A percentile compares a stretch with the other conserved stretches of the same genome.
These are phyloP conservation scores for Sebastes iracundus DNA, from an alignment of 2,797 vertebrate genomes.

Conservation along the genomic window DNA sequence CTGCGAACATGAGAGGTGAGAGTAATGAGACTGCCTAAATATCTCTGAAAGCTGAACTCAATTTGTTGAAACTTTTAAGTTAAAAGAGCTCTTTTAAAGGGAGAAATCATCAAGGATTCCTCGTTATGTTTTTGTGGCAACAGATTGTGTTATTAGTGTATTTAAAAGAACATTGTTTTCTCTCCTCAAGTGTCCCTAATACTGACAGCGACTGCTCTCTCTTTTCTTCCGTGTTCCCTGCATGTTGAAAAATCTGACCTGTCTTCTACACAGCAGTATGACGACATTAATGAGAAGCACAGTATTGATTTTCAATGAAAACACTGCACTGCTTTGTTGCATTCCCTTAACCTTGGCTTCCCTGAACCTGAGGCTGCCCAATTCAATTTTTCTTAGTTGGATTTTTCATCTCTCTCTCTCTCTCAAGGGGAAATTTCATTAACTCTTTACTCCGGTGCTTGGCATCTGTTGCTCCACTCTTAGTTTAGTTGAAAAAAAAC, in stretches of 20 bases:
- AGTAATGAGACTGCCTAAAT: slow-evolving; percentile 34
- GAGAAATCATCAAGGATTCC: neutral
- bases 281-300: slow-evolving; percentile 73
- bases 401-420: slow-evolving; percentile 50
- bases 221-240: slow-evolving; percentile 14
- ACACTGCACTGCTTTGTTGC: slow-evolving; percentile 68
- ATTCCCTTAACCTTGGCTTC: slow-evolving; percentile 77
- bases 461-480: slow-evolving; percentile 51
- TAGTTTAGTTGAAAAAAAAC: slow-evolving; percentile 1
- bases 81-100: slow-evolving; percentile 3
- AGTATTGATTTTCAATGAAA: slow-evolving; percentile 79
- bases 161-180: neutral
- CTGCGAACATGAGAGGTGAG: slow-evolving; percentile 23
- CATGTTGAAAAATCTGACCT: slow-evolving; percentile 49
- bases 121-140: neutral
- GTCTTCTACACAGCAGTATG: slow-evolving; percentile 47
- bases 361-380: slow-evolving; percentile 58
- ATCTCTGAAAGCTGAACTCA: neutral
- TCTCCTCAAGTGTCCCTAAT: neutral
- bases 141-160: neutral
- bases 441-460: slow-evolving; percentile 53
- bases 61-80: slow-evolving; percentile 11
- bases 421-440: slow-evolving; percentile 65
- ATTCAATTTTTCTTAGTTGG: slow-evolving; percentile 66
- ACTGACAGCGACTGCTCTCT: slow-evolving; percentile 3